Percentiles rank a stretch among this genome's conserved stretches.
phyloP scores from a whole-genome alignment of 2,113 vertebrate genomes.

The Pyxicephalus adspersus region DNA sequence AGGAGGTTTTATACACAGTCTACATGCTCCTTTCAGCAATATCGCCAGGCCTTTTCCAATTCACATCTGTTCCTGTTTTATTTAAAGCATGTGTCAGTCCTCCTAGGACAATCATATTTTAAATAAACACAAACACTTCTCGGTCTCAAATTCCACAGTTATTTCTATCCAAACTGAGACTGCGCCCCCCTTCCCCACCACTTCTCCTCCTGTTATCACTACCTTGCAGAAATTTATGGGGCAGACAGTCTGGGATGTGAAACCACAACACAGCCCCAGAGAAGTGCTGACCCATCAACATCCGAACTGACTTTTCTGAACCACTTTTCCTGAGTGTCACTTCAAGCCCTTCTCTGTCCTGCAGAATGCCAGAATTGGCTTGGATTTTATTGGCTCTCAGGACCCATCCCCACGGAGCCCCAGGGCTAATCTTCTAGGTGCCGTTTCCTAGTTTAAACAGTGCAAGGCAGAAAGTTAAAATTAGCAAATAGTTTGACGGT shows the following conservation, averaged over 20 bases:
- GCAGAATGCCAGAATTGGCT: neutral
- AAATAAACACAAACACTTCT: constrained; percentile 23
- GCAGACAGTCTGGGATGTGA: constrained; percentile 13
- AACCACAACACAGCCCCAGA: constrained; percentile 9
- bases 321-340: neutral
- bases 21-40: neutral
- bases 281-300: constrained; percentile 11
- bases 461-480: constrained; percentile 8
- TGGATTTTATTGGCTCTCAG: constrained; percentile 8
- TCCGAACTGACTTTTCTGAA: neutral
- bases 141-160: constrained; percentile 10
- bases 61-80: constrained; percentile 35
- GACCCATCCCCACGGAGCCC: neutral
- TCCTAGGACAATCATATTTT: constrained; percentile 33
- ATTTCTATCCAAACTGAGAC: neutral
- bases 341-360: neutral
- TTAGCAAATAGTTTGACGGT: constrained; percentile 10
- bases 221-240: constrained; percentile 31
- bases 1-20: neutral
- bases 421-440: constrained; percentile 1
- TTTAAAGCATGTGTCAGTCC: constrained; percentile 20
- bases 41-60: neutral
- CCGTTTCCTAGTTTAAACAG: constrained; percentile 12
- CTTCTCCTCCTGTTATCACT: neutral
- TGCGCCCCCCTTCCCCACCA: neutral